Conservation (phyloP, 1,140 invertebrate genomes). For the Leptoteleia sp. region DNA sequence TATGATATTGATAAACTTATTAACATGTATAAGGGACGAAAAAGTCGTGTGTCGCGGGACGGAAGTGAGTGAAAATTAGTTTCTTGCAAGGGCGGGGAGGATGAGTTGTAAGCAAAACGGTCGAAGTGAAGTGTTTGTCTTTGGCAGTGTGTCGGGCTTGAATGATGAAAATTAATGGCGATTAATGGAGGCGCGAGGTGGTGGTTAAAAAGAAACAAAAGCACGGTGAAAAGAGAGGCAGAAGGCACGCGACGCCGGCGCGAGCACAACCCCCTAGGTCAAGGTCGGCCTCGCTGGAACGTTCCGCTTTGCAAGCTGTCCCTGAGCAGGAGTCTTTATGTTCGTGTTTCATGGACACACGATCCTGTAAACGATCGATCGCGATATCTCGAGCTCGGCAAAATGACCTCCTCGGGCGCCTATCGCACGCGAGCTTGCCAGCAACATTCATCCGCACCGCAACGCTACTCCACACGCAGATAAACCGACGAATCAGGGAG, state of each 20-base stretch:
- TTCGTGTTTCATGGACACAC: constrained; percentile 80
- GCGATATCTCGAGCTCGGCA: constrained; percentile 81
- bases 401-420: constrained; percentile 50
- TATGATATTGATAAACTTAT: no score
- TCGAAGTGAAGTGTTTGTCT: no score
- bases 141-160: no score
- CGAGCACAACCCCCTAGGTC: constrained; percentile 77
- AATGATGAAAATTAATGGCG: constrained; percentile 12
- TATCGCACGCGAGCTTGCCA: neutral
- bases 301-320: constrained; percentile 58
- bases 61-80: no score
- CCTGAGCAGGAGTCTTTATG: constrained; percentile 82
- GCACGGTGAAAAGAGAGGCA: constrained; percentile 40
- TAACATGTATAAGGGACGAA: no score
- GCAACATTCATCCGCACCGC: no score
- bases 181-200: constrained; percentile 29
- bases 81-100: no score
- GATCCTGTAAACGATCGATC: constrained; percentile 83
- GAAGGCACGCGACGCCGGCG: constrained; percentile 77
- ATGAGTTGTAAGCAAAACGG: no score
- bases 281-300: constrained; percentile 76
- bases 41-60: no score
- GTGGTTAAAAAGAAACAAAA: constrained; percentile 33
- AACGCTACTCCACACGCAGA: no score
- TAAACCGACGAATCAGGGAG: no score